Conservation (phyloP, 1,140 invertebrate species). For the Hyphantria cunea region DNA sequence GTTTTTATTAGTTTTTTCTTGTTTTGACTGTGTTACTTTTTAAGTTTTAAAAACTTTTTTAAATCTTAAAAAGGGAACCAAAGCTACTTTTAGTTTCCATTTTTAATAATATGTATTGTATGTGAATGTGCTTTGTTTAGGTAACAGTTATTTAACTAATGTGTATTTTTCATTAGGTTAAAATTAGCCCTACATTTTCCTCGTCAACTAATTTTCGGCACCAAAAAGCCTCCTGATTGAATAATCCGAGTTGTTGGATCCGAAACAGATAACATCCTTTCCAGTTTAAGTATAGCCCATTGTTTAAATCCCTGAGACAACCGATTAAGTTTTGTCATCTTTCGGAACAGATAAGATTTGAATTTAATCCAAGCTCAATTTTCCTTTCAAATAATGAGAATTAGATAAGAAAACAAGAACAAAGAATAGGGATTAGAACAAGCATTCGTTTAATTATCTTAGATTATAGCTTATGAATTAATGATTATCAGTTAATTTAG, state of each 20-base stretch:
- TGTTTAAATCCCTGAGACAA: conserved; percentile 26
- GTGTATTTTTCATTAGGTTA: background rate
- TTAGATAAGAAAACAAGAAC: conserved; percentile 25
- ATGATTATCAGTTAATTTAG: conserved; percentile 27
- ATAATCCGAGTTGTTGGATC: conserved; percentile 25
- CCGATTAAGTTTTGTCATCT: conserved; percentile 27
- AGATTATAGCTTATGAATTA: conserved; percentile 29
- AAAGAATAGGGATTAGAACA: conserved; percentile 21
- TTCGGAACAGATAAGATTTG: conserved; percentile 26
- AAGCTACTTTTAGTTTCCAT: too few species aligned
- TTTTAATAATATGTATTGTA: too few species aligned
- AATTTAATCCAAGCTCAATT: conserved; percentile 23
- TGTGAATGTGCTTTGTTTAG: too few species aligned
- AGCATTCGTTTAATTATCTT: conserved; percentile 20
- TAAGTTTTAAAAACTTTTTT: too few species aligned
- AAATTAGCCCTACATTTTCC: background rate
- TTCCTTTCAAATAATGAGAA: conserved; percentile 23
- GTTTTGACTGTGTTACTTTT: too few species aligned
- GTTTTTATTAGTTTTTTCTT: too few species aligned
- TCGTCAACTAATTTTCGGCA: background rate
- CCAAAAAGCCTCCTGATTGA: conserved; percentile 14
- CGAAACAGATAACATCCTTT: conserved; percentile 22
- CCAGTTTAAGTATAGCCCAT: conserved; percentile 19
- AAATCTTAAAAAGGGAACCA: too few species aligned
- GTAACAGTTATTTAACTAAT: too few species aligned